These are phyloP conservation scores for Borostomias antarcticus DNA, from an alignment of 2,797 vertebrate genomes.

Conservation along the genomic window DNA sequence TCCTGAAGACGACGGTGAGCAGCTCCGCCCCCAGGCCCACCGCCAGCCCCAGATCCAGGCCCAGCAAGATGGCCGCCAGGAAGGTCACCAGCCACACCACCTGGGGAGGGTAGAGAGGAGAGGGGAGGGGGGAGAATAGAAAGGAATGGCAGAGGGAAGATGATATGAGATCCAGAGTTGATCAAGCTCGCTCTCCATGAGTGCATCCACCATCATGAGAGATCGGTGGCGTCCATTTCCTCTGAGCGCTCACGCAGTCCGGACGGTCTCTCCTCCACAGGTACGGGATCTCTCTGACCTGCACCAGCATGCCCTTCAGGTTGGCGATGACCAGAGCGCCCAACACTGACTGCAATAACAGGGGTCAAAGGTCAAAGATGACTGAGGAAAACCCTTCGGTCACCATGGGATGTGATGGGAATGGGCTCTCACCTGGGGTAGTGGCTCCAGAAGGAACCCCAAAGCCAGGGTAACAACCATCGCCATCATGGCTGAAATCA, in stretches of 20 bases:
- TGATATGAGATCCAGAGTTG: too few relatives aligned
- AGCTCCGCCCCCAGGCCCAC: slow-evolving; percentile 86
- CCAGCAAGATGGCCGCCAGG: slow-evolving; percentile 80
- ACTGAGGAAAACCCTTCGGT: not conserved
- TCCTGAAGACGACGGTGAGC: slow-evolving; percentile 86
- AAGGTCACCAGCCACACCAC: slow-evolving; percentile 88
- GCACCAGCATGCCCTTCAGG: slow-evolving; percentile 96
- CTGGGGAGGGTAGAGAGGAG: slow-evolving; percentile 60
- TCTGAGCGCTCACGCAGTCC: slow-evolving; percentile 87
- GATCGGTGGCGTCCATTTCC: too few relatives aligned
- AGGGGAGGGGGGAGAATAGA: slow-evolving; percentile 12
- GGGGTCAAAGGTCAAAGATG: slow-evolving; percentile 9
- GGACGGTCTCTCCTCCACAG: slow-evolving; percentile 92
- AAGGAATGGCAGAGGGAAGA: too few relatives aligned
- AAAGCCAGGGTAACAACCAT: slow-evolving; percentile 87
- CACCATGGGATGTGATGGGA: slow-evolving; percentile 33
- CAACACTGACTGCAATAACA: slow-evolving; percentile 82
- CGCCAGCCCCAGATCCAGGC: slow-evolving; percentile 88
- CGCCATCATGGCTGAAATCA: slow-evolving; percentile 87
- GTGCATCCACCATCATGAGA: too few relatives aligned
- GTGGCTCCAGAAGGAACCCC: slow-evolving; percentile 86
- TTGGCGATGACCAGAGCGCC: slow-evolving; percentile 91
- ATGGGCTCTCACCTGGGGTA: slow-evolving; percentile 85
- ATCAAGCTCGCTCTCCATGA: too few relatives aligned
- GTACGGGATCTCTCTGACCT: slow-evolving; percentile 82